Percentiles rank a stretch among this genome's conserved stretches.
These are phyloP conservation scores for Lathamus discolor DNA, from an alignment of 2,113 vertebrate species.

Conservation along the genomic window DNA sequence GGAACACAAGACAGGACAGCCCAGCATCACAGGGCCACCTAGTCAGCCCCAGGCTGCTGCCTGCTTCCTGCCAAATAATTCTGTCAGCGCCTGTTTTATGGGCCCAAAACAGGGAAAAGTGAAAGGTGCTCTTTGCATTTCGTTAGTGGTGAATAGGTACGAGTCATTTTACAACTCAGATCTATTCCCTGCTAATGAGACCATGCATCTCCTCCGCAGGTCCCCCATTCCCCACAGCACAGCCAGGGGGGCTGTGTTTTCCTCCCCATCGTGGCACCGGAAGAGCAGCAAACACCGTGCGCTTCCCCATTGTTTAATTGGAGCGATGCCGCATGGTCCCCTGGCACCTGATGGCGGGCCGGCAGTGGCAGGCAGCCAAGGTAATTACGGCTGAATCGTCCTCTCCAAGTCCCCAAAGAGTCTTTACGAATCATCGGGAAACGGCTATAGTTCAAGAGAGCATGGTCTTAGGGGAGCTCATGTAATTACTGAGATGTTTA, in stretches of 20 bases:
- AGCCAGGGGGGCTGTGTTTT: background rate
- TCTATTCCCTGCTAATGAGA: background rate
- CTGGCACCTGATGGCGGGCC: background rate
- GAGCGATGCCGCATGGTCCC: background rate
- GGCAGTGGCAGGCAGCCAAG: slow-evolving; percentile 45
- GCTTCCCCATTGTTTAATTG: background rate
- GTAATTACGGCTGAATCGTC: background rate
- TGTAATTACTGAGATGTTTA: background rate
- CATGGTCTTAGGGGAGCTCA: background rate
- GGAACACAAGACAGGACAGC: background rate
- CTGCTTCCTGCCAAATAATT: slow-evolving; percentile 43
- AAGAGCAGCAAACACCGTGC: background rate
- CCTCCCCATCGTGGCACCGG: accelerated
- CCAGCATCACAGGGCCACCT: background rate
- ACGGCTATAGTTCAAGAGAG: slow-evolving; percentile 16
- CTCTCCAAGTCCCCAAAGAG: background rate
- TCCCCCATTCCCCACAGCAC: accelerated
- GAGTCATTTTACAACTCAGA: background rate
- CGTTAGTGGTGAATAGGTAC: accelerated
- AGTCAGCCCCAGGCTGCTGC: background rate
- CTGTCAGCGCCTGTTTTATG: slow-evolving; percentile 55
- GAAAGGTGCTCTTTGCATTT: background rate
- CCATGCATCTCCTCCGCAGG: background rate
- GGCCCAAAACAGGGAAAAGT: background rate
- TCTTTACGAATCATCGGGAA: slow-evolving; percentile 21